Base-by-base conservation (phyloP, 2,797 vertebrate species). In the Pangasius macronema region DNA sequence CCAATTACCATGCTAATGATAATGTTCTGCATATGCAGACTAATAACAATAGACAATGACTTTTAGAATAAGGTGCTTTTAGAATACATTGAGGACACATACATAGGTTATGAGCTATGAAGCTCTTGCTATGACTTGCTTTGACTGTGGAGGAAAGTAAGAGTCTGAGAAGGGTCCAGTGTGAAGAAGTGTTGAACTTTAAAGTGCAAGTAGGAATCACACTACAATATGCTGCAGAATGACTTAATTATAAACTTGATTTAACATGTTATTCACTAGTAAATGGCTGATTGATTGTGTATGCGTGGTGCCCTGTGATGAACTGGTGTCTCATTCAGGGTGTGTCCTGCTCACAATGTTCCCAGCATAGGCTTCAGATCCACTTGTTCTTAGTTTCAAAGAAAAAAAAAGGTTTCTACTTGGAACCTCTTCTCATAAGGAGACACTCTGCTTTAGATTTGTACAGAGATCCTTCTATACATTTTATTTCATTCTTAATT, bases 1-100 rank as follows among this genome's bases (percentile, higher is more conserved):
- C n/a, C 46, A 82, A 75, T 87, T 83, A 53, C 46, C 57, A 61
- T 83, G 55, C 46, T 33, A 65, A 67, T 81, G 33, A 61, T 61
- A 27, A 42, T 42, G 33, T 61, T 82, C 20, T 63, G 18, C 51
- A 82, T n/a, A 82, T 42, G 59, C 22, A 81, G 3, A 61, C 55
- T 81, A 81, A 81, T 81, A 39, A 59, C 20, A 81, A 59, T 5
- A 80, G 53, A 27, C 11, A 81, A 42, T 59, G 33, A 55, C 30
- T 33, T 46, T 46, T 46, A 46, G 46, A 46, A 46, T 46, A 46
- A 46, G 30, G 51, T 79, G 75, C 46, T 77, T 77, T 77, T 77
- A 53, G 27, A 53, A 30, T 77, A 30, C 13, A 20, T 20, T 16
- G 27, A 77, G 49, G n/a, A 53, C 13, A 20, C 27, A 33, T 22